phyloP scores from a whole-genome alignment of 2,888 invertebrate genomes.

The Pristionchus exspectatus region DNA sequence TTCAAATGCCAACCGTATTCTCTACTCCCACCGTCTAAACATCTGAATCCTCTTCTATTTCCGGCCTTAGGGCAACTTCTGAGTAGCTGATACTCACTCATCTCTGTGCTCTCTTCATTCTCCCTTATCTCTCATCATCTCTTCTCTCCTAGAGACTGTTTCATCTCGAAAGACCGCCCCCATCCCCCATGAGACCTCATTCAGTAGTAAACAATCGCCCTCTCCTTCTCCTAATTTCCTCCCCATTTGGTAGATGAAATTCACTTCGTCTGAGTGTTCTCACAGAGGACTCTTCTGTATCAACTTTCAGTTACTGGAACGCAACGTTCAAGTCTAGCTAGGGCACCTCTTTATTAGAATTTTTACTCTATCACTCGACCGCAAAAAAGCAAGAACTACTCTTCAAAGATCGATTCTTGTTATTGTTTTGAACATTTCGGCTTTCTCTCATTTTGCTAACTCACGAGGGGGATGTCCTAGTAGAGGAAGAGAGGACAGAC shows the following conservation, averaged over 20 bases:
- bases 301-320: not conserved
- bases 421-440: not conserved
- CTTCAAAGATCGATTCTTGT: not conserved
- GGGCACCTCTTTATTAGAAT: too few relatives aligned
- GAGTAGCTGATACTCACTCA: conserved; percentile 14
- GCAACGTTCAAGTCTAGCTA: too few relatives aligned
- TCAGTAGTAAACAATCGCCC: conserved; percentile 28
- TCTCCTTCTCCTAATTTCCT: conserved; percentile 9
- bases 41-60: not conserved
- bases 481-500: not conserved
- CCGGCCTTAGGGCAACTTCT: not conserved
- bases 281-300: not conserved
- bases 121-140: not conserved
- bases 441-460: not conserved
- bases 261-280: not conserved
- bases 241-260: conserved; percentile 34
- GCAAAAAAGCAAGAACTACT: too few relatives aligned
- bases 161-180: not conserved
- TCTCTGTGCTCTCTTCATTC: not conserved
- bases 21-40: not conserved
- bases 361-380: too few relatives aligned
- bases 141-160: not conserved
- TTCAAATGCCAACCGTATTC: not conserved
- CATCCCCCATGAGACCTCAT: conserved; percentile 9
- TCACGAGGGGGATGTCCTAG: not conserved